A percentile compares a stretch with the other conserved stretches of the same genome.
Conservation (phyloP, 2,888 invertebrate genomes). For the Nomada lathburiana region DNA sequence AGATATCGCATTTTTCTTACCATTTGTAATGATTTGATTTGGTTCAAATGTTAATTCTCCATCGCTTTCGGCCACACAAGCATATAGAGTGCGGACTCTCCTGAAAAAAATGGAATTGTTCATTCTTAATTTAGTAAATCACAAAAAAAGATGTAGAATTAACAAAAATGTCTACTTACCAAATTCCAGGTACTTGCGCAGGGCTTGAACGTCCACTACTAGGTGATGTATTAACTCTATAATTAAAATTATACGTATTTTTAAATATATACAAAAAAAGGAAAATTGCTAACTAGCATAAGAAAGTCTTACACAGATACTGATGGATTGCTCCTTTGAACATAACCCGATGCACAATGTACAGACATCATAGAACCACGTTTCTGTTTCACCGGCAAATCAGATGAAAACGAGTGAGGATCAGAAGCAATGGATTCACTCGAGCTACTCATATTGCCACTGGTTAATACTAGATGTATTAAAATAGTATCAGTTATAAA, state of each 20-base stretch:
- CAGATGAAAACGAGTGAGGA: conserved; percentile 77
- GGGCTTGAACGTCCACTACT: conserved; percentile 83
- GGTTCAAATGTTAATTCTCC: conserved; percentile 99
- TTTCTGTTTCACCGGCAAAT: conserved; percentile 85
- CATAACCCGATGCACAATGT: conserved; percentile 85
- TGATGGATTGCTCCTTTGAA: conserved; percentile 82
- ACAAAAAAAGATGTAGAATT: not conserved
- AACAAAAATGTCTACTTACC: conserved; percentile 73
- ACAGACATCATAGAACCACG: conserved; percentile 85
- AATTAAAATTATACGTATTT: conserved; percentile 32
- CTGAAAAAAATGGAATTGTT: conserved; percentile 83
- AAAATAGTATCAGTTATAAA: conserved; percentile 13
- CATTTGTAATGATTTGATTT: conserved; percentile 98
- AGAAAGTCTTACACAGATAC: conserved; percentile 84
- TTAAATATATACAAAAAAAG: not conserved
- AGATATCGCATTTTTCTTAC: conserved; percentile 85
- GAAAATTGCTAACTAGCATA: not conserved
- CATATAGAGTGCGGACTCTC: conserved; percentile 96
- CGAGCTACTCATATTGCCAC: conserved; percentile 90
- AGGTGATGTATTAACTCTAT: conserved; percentile 80
- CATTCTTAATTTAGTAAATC: not conserved
- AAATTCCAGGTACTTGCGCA: conserved; percentile 81
- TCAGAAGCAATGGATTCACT: conserved; percentile 92
- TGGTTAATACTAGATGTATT: conserved; percentile 73
- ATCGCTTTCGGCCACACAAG: conserved; percentile 98